phyloP scores from a whole-genome alignment of 1,140 invertebrate genomes.

The Anoplolepis gracilipes region DNA sequence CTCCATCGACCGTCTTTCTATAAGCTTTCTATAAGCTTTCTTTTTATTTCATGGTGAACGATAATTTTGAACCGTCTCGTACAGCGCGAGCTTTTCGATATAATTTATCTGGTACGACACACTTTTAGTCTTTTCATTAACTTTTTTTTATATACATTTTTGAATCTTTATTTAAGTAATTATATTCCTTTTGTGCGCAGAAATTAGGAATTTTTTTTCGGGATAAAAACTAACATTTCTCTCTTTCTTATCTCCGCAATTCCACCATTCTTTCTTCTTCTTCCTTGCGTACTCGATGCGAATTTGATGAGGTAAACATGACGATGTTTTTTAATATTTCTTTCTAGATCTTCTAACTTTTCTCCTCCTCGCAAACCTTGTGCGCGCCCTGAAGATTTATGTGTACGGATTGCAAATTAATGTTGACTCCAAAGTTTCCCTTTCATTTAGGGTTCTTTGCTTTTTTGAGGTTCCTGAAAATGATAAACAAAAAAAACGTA shows the following conservation, averaged over 20 bases:
- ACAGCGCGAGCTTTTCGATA: neutral
- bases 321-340: constrained; percentile 54
- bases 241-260: neutral
- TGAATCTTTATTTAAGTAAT: constrained; percentile 13
- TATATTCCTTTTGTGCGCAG: neutral
- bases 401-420: constrained; percentile 75
- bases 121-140: neutral
- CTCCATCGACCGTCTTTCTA: constrained; percentile 17
- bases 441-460: neutral
- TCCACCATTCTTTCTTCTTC: too few species aligned
- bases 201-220: neutral
- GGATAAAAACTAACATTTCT: constrained; percentile 2
- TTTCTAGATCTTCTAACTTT: constrained; percentile 11
- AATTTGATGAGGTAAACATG: constrained; percentile 77
- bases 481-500: neutral
- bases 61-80: neutral
- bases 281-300: constrained; percentile 58
- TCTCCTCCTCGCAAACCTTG: neutral
- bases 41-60: constrained; percentile 19
- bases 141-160: neutral
- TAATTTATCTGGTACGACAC: neutral
- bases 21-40: neutral
- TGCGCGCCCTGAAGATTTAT: constrained; percentile 68
- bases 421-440: constrained; percentile 53
- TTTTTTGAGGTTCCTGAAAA: neutral